Evolutionary conservation across 1,140 invertebrate genomes (phyloP).

Genomic region (Apis mellifera): DNA sequence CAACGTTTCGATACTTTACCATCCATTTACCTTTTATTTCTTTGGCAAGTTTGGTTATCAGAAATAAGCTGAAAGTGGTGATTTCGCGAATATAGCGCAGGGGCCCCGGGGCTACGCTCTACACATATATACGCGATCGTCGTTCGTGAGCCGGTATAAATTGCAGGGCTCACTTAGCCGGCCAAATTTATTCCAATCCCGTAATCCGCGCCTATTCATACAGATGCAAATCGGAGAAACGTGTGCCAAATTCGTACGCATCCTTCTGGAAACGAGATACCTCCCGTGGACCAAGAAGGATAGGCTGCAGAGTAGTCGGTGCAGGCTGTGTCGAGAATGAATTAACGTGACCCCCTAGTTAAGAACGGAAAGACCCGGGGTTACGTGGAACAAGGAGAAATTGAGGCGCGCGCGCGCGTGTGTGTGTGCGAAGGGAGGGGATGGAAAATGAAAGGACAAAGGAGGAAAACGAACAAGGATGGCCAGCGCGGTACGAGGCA

Average conservation of each 20-base stretch:
- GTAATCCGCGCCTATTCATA: conserved; percentile 71
- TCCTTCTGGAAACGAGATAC: conserved; percentile 67
- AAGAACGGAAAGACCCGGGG: conserved; percentile 36
- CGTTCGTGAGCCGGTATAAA: conserved; percentile 60
- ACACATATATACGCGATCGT: conserved; percentile 11
- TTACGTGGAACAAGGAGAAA: conserved; percentile 29
- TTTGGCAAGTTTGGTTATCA: conserved; percentile 38
- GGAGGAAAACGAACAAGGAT: conserved; percentile 30
- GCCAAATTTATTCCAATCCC: conserved; percentile 70
- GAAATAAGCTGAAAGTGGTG: conserved; percentile 43
- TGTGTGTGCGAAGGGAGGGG: background rate
- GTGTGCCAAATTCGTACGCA: conserved; percentile 71
- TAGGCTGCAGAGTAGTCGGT: conserved; percentile 31
- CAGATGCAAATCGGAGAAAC: conserved; percentile 70
- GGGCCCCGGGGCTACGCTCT: no score
- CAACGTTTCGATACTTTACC: conserved; percentile 16
- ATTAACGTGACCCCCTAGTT: conserved; percentile 62
- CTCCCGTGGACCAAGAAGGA: conserved; percentile 49
- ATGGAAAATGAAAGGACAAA: background rate
- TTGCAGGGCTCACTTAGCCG: conserved; percentile 67
- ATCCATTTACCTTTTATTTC: conserved; percentile 11
- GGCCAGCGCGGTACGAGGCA: conserved; percentile 48
- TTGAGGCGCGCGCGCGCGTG: background rate
- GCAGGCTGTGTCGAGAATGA: conserved; percentile 55
- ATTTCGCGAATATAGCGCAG: conserved; percentile 24